phyloP scores from a whole-genome alignment of 2,888 invertebrate species.

The Mimumesa dahlbomi region DNA sequence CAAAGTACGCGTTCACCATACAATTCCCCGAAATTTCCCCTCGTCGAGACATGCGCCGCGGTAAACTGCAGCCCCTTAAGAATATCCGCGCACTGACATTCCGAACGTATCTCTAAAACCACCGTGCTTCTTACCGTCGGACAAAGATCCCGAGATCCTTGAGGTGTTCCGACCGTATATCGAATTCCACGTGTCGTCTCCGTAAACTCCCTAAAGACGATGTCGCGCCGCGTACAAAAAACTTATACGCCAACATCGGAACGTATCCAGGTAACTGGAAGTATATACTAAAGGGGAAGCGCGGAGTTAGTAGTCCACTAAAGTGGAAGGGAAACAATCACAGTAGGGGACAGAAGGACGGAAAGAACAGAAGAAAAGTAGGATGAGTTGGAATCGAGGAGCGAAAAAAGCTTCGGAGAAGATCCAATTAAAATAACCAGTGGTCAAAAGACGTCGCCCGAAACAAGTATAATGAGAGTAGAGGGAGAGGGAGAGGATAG shows the following conservation, averaged over 20 bases:
- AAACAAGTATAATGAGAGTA: conserved; percentile 65
- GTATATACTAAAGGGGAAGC: conserved; percentile 14
- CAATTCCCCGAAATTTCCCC: too few relatives aligned
- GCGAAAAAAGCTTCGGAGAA: conserved; percentile 76
- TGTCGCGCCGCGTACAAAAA: conserved; percentile 55
- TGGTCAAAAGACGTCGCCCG: conserved; percentile 69
- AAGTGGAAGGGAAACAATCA: not conserved
- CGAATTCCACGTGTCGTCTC: conserved; percentile 46
- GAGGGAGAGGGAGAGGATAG: conserved; percentile 34
- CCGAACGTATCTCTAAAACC: too few relatives aligned
- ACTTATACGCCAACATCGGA: conserved; percentile 39
- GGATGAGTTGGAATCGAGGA: conserved; percentile 37
- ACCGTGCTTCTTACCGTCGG: too few relatives aligned
- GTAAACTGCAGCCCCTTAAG: too few relatives aligned
- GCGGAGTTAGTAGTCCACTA: too few relatives aligned
- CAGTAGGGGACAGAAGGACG: conserved; percentile 7
- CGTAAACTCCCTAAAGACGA: conserved; percentile 29
- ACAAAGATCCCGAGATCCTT: conserved; percentile 25
- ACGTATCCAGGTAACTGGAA: conserved; percentile 47
- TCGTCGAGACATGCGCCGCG: too few relatives aligned
- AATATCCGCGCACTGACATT: too few relatives aligned
- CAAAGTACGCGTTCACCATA: too few relatives aligned
- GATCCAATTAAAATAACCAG: conserved; percentile 80
- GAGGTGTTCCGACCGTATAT: conserved; percentile 33
- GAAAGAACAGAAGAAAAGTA: conserved; percentile 45